Evolutionary conservation across 2,888 invertebrate genomes (phyloP).

Genomic region (Acrobasis suavella): DNA sequence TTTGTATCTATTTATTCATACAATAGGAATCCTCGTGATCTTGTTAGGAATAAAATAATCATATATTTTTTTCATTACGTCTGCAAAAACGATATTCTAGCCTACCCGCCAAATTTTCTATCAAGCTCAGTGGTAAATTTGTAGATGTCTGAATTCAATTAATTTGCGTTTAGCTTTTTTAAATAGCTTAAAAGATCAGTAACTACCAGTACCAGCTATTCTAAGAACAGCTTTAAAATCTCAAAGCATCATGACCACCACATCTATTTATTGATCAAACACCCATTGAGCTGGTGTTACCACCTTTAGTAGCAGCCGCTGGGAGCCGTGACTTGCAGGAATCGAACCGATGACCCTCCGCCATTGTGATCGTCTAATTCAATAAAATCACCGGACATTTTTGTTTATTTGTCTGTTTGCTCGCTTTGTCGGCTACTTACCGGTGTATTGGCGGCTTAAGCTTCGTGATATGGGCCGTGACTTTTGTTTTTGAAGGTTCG

Average conservation of each 20-base stretch:
- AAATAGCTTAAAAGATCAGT: too few species aligned
- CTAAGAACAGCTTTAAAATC: conserved; percentile 10
- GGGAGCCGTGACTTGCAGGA: conserved; percentile 73
- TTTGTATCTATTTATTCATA: too few species aligned
- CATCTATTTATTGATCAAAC: conserved; percentile 77
- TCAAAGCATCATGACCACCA: conserved; percentile 46
- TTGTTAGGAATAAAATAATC: too few species aligned
- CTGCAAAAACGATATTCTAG: too few species aligned
- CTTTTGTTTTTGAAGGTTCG: conserved; percentile 42
- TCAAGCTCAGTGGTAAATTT: too few species aligned
- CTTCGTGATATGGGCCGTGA: conserved; percentile 63
- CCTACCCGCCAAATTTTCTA: too few species aligned
- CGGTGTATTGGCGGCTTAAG: conserved; percentile 67
- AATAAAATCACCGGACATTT: conserved; percentile 80
- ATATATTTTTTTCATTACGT: too few species aligned
- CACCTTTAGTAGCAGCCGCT: conserved; percentile 71
- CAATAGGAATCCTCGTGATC: too few species aligned
- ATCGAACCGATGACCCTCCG: conserved; percentile 49
- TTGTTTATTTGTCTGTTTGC: conserved; percentile 68
- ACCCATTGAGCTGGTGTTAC: conserved; percentile 77
- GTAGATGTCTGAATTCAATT: too few species aligned
- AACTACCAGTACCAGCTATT: not conserved
- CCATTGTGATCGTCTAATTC: conserved; percentile 80
- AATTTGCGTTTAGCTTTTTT: too few species aligned
- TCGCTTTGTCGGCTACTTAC: conserved; percentile 70